Evolutionary conservation across 2,888 invertebrate species (phyloP).

Genomic region (Brenthis daphne): DNA sequence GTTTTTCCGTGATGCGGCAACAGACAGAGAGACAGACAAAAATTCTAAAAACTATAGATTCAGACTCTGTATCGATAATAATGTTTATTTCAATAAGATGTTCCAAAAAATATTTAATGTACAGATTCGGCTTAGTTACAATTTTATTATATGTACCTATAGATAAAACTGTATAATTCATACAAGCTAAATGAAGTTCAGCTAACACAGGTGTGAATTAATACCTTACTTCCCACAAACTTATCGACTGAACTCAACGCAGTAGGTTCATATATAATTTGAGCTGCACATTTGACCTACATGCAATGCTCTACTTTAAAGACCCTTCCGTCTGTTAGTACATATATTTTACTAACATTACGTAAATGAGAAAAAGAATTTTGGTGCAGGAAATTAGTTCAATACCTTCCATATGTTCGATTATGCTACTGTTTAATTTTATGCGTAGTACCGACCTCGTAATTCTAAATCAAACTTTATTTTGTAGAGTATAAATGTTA

Average conservation of each 20-base stretch:
- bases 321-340: conserved; percentile 32
- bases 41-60: no score
- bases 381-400: conserved; percentile 33
- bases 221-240: conserved; percentile 26
- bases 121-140: no score
- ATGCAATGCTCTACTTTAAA: conserved; percentile 34
- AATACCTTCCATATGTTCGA: conserved; percentile 35
- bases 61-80: no score
- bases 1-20: no score
- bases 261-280: conserved; percentile 51
- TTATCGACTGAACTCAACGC: conserved; percentile 42
- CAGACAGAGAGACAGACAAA: no score
- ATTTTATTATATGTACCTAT: no score
- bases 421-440: conserved; percentile 32
- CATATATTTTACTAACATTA: conserved; percentile 36
- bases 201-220: no score
- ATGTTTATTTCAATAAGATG: no score
- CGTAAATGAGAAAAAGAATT: conserved; percentile 44
- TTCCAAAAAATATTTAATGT: no score
- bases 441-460: conserved; percentile 21
- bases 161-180: no score
- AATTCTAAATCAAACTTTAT: not conserved
- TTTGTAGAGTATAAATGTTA: conserved; percentile 3
- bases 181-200: no score
- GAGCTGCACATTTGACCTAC: conserved; percentile 43